These are phyloP conservation scores for Rhagoletis zephyria DNA, from an alignment of 1,140 invertebrate species.

Conservation along the genomic window DNA sequence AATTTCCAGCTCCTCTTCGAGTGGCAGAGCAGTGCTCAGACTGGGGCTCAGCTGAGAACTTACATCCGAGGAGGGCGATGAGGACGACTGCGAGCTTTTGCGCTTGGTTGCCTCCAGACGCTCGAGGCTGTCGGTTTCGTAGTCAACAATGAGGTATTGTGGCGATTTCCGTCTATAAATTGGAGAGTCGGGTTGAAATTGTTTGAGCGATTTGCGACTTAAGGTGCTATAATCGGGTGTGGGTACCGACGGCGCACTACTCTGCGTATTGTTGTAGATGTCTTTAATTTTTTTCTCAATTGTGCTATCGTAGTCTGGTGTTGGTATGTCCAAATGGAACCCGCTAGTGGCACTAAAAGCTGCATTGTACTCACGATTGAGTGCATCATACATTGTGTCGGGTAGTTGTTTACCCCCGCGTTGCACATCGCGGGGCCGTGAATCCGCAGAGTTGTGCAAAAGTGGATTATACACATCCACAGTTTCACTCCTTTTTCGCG, in stretches of 20 bases:
- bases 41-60: slow-evolving; percentile 81
- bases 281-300: slow-evolving; percentile 72
- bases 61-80: slow-evolving; percentile 78
- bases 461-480: slow-evolving; percentile 68
- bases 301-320: slow-evolving; percentile 72
- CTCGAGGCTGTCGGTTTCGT: slow-evolving; percentile 87
- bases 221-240: slow-evolving; percentile 73
- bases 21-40: slow-evolving; percentile 79
- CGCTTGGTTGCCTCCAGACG: slow-evolving; percentile 76
- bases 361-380: slow-evolving; percentile 73
- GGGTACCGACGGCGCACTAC: slow-evolving; percentile 70
- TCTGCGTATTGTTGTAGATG: slow-evolving; percentile 71
- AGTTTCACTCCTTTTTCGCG: slow-evolving; percentile 63
- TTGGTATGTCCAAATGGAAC: slow-evolving; percentile 64
- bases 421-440: slow-evolving; percentile 70
- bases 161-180: slow-evolving; percentile 71
- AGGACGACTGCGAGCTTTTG: slow-evolving; percentile 74
- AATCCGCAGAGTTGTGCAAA: slow-evolving; percentile 63
- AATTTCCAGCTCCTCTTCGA: slow-evolving; percentile 86
- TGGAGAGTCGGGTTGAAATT: slow-evolving; percentile 71
- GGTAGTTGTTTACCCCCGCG: slow-evolving; percentile 74
- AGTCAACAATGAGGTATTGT: slow-evolving; percentile 76
- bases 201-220: slow-evolving; percentile 67
- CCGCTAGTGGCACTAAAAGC: slow-evolving; percentile 50
- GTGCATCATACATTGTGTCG: slow-evolving; percentile 79